These are phyloP conservation scores for Otis tarda DNA, from an alignment of 2,113 vertebrate genomes.

Conservation along the genomic window DNA sequence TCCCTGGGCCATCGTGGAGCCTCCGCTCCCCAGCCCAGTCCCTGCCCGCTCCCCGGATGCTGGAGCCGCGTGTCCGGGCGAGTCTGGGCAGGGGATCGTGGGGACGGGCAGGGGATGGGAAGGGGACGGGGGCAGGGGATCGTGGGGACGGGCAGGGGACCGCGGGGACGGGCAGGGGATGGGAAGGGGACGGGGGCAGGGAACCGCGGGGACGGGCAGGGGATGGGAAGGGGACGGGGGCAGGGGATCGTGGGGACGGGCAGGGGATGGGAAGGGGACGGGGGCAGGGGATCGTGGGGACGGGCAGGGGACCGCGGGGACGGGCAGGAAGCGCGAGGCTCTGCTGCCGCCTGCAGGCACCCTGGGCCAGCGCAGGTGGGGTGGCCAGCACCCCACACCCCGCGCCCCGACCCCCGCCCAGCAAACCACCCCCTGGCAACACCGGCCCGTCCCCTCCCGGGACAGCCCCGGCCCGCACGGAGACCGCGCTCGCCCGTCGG, in stretches of 20 bases:
- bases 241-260: background rate
- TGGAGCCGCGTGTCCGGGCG: background rate
- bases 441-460: background rate
- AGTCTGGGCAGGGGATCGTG: no score
- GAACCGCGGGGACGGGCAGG: background rate
- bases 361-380: background rate
- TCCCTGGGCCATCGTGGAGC: no score
- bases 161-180: no score
- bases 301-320: background rate
- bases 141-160: no score
- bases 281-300: no score
- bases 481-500: background rate
- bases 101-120: background rate
- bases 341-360: conserved; percentile 57
- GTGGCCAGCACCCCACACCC: background rate
- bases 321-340: background rate
- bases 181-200: no score
- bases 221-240: no score
- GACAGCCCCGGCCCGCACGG: no score
- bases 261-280: background rate
- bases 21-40: background rate
- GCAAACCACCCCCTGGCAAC: no score
- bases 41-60: background rate
- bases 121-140: background rate
- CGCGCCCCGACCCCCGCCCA: background rate